Evolutionary conservation across 1,140 invertebrate genomes (phyloP).

Genomic region (Tetramorium alpestre): DNA sequence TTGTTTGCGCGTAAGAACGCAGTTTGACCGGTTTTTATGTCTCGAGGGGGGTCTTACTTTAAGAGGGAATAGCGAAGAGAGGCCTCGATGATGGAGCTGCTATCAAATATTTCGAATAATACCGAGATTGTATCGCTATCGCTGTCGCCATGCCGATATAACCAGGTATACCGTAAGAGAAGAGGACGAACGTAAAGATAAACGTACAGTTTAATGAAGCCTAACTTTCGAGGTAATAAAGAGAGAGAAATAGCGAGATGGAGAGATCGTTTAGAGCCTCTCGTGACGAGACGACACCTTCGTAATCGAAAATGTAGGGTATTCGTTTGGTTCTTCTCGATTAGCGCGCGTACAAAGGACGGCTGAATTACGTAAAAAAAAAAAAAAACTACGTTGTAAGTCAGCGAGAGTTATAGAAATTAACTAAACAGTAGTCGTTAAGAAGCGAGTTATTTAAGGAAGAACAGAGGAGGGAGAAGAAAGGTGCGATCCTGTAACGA

Average conservation of each 20-base stretch:
- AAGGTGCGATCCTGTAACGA: slow-evolving; percentile 20
- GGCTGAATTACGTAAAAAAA: neutral
- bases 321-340: slow-evolving; percentile 33
- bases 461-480: neutral
- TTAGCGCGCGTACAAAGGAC: slow-evolving; percentile 22
- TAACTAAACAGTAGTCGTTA: slow-evolving; percentile 65
- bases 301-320: slow-evolving; percentile 3
- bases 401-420: slow-evolving; percentile 40
- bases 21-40: neutral
- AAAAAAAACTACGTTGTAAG: slow-evolving; percentile 10
- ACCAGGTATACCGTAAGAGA: neutral
- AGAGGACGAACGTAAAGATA: neutral
- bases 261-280: neutral
- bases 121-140: slow-evolving; percentile 12
- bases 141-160: slow-evolving; percentile 15
- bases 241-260: neutral
- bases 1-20: neutral
- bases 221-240: slow-evolving; percentile 12
- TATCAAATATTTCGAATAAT: slow-evolving; percentile 10
- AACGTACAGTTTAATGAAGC: slow-evolving; percentile 23
- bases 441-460: slow-evolving; percentile 9
- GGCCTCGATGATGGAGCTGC: neutral
- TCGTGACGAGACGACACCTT: neutral
- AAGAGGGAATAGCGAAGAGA: neutral
- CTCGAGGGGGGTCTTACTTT: neutral